Percentiles rank a stretch among this genome's conserved stretches.
These are phyloP conservation scores for Trimorus sp. DNA, from an alignment of 2,888 invertebrate species.

Conservation along the genomic window DNA sequence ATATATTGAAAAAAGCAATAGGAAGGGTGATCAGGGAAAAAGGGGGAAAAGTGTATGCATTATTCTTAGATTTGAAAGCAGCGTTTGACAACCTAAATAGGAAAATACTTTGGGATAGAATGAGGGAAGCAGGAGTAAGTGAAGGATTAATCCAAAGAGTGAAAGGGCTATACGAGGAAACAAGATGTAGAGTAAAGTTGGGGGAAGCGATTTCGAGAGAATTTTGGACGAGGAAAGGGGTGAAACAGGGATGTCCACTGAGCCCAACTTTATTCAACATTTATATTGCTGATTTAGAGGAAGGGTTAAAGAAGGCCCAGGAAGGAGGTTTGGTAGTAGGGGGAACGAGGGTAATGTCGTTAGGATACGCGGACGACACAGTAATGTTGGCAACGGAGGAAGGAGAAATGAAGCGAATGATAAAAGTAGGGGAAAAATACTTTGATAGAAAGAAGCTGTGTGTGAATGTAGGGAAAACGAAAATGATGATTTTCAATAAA, in stretches of 20 bases:
- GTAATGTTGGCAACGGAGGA: constrained; percentile 10
- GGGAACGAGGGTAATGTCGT: not conserved
- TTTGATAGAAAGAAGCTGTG: not conserved
- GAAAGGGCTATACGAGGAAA: constrained; percentile 5
- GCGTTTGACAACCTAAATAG: constrained; percentile 16
- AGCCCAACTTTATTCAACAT: constrained; percentile 20
- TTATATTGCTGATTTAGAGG: constrained; percentile 9
- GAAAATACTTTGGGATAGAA: constrained; percentile 14
- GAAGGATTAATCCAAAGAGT: not conserved
- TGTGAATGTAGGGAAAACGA: constrained; percentile 15
- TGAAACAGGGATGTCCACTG: constrained; percentile 15
- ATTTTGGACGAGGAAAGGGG: constrained; percentile 17
- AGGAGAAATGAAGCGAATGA: constrained; percentile 4
- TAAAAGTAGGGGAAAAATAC: constrained; percentile 10
- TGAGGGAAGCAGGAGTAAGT: constrained; percentile 1
- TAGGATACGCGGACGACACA: constrained; percentile 18
- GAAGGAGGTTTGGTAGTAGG: not conserved
- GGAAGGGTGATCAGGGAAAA: not conserved
- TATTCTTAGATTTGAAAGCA: constrained; percentile 13
- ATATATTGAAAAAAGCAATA: constrained; percentile 16
- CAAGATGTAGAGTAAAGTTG: constrained; percentile 2
- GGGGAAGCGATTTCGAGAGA: not conserved
- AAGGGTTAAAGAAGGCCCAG: not conserved
- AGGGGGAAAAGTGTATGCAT: constrained; percentile 7
- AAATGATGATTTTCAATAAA: constrained; percentile 17